Conservation (phyloP, 1,140 invertebrate genomes). For the Cydia amplana region DNA sequence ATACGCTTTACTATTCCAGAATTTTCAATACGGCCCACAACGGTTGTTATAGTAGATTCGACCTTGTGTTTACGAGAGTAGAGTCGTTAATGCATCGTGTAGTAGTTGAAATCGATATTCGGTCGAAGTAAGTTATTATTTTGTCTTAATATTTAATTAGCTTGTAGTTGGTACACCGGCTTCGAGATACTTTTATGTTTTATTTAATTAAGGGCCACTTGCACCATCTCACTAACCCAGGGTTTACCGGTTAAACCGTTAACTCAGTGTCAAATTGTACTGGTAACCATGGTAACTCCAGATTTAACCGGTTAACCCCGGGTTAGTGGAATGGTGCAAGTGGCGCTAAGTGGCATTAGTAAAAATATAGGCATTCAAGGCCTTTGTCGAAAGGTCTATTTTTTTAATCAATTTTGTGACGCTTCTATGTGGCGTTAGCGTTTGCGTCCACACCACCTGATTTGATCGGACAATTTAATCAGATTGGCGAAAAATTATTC, state of each 20-base stretch:
- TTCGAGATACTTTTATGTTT: not conserved
- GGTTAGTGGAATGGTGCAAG: too few relatives aligned
- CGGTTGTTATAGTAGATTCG: not conserved
- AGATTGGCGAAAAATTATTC: too few relatives aligned
- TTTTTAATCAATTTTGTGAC: not conserved
- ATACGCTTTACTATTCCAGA: conserved; percentile 22
- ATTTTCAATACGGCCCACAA: not conserved
- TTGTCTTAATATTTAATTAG: conserved; percentile 27
- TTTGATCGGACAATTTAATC: too few relatives aligned
- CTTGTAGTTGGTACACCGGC: not conserved
- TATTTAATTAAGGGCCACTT: too few relatives aligned
- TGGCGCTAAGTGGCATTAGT: not conserved
- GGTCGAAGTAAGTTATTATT: conserved; percentile 21
- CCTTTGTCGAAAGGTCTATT: not conserved
- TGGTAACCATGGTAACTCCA: too few relatives aligned
- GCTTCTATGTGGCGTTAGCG: too few relatives aligned
- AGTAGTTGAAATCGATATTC: not conserved
- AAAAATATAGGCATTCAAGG: not conserved
- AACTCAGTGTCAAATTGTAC: too few relatives aligned
- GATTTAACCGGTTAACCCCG: too few relatives aligned
- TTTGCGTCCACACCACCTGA: too few relatives aligned
- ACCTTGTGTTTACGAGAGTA: not conserved
- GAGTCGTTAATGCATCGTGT: conserved; percentile 1
- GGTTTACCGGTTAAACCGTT: too few relatives aligned
- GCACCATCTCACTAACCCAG: too few relatives aligned